A percentile compares a stretch with the other conserved stretches of the same genome.
phyloP scores from a whole-genome alignment of 2,888 invertebrate genomes.

The Eilema caniola region DNA sequence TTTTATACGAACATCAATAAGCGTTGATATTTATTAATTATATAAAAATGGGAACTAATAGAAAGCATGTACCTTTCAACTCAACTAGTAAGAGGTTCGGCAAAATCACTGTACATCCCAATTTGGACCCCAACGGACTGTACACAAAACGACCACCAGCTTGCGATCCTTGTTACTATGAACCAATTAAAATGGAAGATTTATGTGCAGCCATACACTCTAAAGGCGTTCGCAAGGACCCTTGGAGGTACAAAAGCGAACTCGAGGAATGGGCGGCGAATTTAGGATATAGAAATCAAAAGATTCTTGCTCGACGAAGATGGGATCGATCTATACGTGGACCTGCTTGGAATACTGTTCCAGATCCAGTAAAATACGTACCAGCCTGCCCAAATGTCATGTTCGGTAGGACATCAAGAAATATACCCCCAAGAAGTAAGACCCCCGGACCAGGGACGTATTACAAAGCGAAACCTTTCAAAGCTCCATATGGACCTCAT shows the following conservation, averaged over 20 bases:
- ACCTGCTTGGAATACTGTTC: slow-evolving; percentile 72
- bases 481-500: slow-evolving; percentile 71
- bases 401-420: slow-evolving; percentile 71
- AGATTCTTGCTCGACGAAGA: slow-evolving; percentile 60
- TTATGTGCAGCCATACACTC: slow-evolving; percentile 63
- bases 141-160: slow-evolving; percentile 58
- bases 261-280: slow-evolving; percentile 77
- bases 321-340: slow-evolving; percentile 69
- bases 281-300: slow-evolving; percentile 77
- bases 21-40: not conserved
- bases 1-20: not conserved
- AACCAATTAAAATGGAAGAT: slow-evolving; percentile 59
- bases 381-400: slow-evolving; percentile 70
- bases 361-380: slow-evolving; percentile 52
- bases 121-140: slow-evolving; percentile 70
- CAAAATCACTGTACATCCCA: slow-evolving; percentile 68
- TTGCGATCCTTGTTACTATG: slow-evolving; percentile 74
- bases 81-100: slow-evolving; percentile 64
- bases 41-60: slow-evolving; percentile 39
- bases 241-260: slow-evolving; percentile 75
- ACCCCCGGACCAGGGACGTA: slow-evolving; percentile 76
- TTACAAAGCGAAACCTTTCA: slow-evolving; percentile 65
- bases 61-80: slow-evolving; percentile 56
- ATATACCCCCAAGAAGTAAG: slow-evolving; percentile 45
- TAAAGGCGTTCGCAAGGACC: slow-evolving; percentile 62